Evolutionary conservation across 1,140 invertebrate genomes (phyloP).

Genomic region (Grapholita molesta): DNA sequence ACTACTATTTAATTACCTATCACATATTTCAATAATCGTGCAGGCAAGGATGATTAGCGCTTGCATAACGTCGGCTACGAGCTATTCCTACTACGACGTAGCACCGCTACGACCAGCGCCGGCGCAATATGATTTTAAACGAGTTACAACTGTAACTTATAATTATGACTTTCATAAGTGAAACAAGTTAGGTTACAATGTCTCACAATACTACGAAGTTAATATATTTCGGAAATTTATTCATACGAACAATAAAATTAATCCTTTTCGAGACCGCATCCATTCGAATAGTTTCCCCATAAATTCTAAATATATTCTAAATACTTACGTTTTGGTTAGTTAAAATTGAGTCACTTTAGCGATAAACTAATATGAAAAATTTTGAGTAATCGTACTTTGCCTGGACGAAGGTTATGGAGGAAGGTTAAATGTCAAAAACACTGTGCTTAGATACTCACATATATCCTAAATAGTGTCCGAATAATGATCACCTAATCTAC

Average conservation of each 20-base stretch:
- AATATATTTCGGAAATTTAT: too few relatives aligned
- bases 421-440: neutral
- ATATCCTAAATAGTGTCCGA: neutral
- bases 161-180: neutral
- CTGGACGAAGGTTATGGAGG: neutral
- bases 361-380: too few relatives aligned
- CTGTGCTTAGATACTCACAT: neutral
- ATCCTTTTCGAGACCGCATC: neutral
- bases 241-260: too few relatives aligned
- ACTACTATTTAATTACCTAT: too few relatives aligned
- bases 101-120: neutral
- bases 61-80: neutral
- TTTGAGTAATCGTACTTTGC: neutral
- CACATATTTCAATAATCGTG: neutral
- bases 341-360: too few relatives aligned
- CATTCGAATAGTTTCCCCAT: too few relatives aligned
- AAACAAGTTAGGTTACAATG: neutral
- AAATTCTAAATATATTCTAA: too few relatives aligned
- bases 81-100: neutral
- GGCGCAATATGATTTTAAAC: neutral
- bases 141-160: neutral
- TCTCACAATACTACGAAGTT: too few relatives aligned
- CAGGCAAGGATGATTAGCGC: neutral
- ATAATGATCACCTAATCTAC: neutral
- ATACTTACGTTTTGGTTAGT: too few relatives aligned